Percentiles rank a stretch among this genome's conserved stretches.
Conservation (phyloP, 1,140 invertebrate species). For the Bombus pyrosoma region DNA sequence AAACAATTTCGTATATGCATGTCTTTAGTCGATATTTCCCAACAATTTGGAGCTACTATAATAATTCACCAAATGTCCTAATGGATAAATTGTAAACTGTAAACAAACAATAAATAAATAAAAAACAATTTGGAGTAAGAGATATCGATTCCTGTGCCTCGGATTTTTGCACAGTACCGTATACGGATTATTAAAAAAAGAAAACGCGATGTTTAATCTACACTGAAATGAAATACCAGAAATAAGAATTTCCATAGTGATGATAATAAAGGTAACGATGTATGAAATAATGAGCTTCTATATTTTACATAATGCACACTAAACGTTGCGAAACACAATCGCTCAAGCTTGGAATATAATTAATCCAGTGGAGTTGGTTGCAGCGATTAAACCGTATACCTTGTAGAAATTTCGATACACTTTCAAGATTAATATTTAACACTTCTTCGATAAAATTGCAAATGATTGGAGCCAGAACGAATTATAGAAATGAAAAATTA, state of each 20-base stretch:
- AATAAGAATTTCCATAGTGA: background rate
- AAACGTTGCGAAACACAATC: background rate
- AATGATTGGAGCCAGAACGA: too few species aligned
- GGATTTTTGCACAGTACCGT: background rate
- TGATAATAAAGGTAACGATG: background rate
- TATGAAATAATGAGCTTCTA: background rate
- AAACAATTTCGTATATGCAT: too few species aligned
- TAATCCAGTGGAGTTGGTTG: background rate
- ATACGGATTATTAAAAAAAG: background rate
- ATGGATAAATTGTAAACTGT: too few species aligned
- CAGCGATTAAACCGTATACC: background rate
- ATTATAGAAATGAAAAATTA: too few species aligned
- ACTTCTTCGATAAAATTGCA: background rate
- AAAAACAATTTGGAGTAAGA: too few species aligned
- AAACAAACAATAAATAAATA: too few species aligned
- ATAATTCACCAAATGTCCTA: too few species aligned
- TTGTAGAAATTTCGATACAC: background rate
- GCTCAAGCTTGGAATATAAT: background rate
- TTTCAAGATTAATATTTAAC: background rate
- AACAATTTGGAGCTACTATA: too few species aligned
- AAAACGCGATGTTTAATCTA: background rate
- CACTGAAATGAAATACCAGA: background rate
- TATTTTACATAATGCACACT: background rate
- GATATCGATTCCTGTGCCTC: too few species aligned
- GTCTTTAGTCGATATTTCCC: too few species aligned